Percentiles rank a stretch among this genome's conserved stretches.
Evolutionary conservation across 2,113 vertebrate species (phyloP).

Genomic region (Scomber scombrus): DNA sequence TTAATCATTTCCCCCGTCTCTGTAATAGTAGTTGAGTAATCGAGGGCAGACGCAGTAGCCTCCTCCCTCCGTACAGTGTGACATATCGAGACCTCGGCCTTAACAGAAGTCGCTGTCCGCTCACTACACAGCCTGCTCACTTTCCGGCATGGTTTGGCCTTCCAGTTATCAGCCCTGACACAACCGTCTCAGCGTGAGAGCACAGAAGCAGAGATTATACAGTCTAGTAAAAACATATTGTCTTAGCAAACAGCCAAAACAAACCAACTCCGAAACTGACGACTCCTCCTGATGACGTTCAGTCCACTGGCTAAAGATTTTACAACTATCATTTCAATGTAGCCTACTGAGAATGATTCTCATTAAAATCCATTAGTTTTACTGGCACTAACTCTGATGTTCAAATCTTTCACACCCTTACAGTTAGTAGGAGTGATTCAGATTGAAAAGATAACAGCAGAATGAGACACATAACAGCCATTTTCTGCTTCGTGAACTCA

Average conservation of each 20-base stretch:
- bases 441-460: too few relatives aligned
- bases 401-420: too few relatives aligned
- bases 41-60: too few relatives aligned
- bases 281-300: not conserved
- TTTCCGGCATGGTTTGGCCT: not conserved
- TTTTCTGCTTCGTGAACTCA: too few relatives aligned
- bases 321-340: not conserved
- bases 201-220: not conserved
- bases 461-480: too few relatives aligned
- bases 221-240: not conserved
- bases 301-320: not conserved
- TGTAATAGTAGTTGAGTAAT: not conserved
- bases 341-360: too few relatives aligned
- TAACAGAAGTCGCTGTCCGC: not conserved
- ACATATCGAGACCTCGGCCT: slow-evolving; percentile 2
- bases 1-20: not conserved
- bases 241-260: not conserved
- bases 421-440: too few relatives aligned
- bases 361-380: too few relatives aligned
- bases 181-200: not conserved
- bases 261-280: too few relatives aligned
- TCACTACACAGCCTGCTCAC: not conserved
- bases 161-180: slow-evolving; percentile 9
- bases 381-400: too few relatives aligned
- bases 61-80: not conserved